These are phyloP conservation scores for Platyura marginata DNA, from an alignment of 1,140 invertebrate genomes.

Conservation along the genomic window DNA sequence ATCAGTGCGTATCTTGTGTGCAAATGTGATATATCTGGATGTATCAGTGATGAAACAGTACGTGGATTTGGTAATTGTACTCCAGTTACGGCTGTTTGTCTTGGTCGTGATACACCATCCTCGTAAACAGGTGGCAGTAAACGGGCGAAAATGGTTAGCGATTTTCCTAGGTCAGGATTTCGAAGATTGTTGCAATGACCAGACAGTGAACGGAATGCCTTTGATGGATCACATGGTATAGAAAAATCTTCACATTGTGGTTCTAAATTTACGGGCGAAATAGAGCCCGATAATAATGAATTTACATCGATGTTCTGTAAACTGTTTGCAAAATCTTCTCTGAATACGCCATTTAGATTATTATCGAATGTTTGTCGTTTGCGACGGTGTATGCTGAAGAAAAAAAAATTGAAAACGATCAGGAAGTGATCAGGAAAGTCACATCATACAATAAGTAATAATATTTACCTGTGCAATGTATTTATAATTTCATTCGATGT, in stretches of 20 bases:
- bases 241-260: slow-evolving; percentile 42
- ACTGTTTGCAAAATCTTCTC: slow-evolving; percentile 46
- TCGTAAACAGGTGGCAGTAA: slow-evolving; percentile 74
- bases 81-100: slow-evolving; percentile 51
- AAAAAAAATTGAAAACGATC: too few relatives aligned
- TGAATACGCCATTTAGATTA: slow-evolving; percentile 41
- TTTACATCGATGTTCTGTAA: slow-evolving; percentile 54
- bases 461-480: slow-evolving; percentile 35
- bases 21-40: slow-evolving; percentile 73
- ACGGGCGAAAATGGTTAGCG: slow-evolving; percentile 69
- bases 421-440: too few relatives aligned
- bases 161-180: slow-evolving; percentile 69
- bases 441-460: too few relatives aligned
- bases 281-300: slow-evolving; percentile 31
- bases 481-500: slow-evolving; percentile 70
- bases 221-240: slow-evolving; percentile 55
- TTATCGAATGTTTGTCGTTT: slow-evolving; percentile 54
- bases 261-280: slow-evolving; percentile 18
- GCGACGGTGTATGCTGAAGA: slow-evolving; percentile 29
- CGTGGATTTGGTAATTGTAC: slow-evolving; percentile 58
- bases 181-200: slow-evolving; percentile 85
- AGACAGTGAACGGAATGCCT: slow-evolving; percentile 61
- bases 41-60: slow-evolving; percentile 66
- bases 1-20: slow-evolving; percentile 77
- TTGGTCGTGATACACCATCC: slow-evolving; percentile 69